Base-by-base conservation (phyloP, 2,797 vertebrate species). In the Sylvia borin region DNA sequence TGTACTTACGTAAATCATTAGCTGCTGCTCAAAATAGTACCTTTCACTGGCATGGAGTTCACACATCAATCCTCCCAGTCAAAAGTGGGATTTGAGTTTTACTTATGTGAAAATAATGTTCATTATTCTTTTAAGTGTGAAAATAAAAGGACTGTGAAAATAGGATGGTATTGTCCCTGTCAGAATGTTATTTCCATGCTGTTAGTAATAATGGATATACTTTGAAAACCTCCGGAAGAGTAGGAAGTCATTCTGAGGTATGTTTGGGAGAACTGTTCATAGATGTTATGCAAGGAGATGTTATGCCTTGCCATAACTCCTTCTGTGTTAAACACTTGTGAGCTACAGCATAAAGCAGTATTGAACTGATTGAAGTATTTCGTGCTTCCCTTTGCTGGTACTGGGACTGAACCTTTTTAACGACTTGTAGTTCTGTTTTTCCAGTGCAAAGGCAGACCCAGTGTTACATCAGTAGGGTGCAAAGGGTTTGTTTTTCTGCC, bases 101-200 rank as follows among this genome's bases (percentile, higher is more conserved):
- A 60, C 50, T 88, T 72, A 14, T 0, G 2, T 74, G 65, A 61
- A 90, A 90, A 45, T 67, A 93, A 90, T 17, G 5, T 73, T 89
- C 17, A 34, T 92, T 82, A 53, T 65, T 92, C 76, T 90, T 60
- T 79, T 18, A 89, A 86, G 61, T 54, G 29, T 86, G 81, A 76
- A 95, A 94, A 95, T 55, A 51, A 84, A 64, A 83, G 54, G 47
- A 25, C 38, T 74, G 45, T 86, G 68, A 75, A 93, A 92, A 71
- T 42, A 60, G 27, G 18, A 13, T 51, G 42, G 27, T 74, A 2
- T 53, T 70, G 55, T 92, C 71, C 31, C 64, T 82, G 80, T 64
- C 68, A 42, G 54, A 42, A 61, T 81, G 67, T 73, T 92, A 21
- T 85, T 85, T 85, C 90, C 80, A 15, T 43, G 71, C 68, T 67